Percentiles rank a stretch among this genome's conserved stretches.
Conservation (phyloP, 2,888 invertebrate species). For the Parasteatoda lunata region DNA sequence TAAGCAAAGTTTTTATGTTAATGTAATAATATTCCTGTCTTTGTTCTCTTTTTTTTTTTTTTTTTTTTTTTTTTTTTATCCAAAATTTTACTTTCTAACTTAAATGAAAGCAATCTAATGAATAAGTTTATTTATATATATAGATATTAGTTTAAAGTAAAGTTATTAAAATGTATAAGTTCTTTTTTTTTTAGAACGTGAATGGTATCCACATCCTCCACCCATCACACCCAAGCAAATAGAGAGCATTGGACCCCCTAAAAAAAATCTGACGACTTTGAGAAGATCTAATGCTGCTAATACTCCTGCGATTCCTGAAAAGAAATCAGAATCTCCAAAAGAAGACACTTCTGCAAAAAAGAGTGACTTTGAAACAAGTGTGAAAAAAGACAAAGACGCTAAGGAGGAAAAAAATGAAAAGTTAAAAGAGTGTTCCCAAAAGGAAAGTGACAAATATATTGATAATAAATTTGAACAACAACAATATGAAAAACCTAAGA, state of each 20-base stretch:
- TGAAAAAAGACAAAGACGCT: conserved; percentile 64
- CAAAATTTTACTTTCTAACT: too few species aligned
- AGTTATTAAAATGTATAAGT: not conserved
- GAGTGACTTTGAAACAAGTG: conserved; percentile 44
- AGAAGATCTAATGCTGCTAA: conserved; percentile 74
- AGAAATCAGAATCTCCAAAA: conserved; percentile 73
- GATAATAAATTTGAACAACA: conserved; percentile 56
- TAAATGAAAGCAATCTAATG: too few species aligned
- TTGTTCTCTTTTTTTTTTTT: too few species aligned
- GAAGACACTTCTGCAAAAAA: conserved; percentile 69
- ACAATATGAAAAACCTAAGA: conserved; percentile 74
- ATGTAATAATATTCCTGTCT: not conserved
- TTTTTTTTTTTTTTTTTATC: too few species aligned
- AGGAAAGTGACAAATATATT: conserved; percentile 67
- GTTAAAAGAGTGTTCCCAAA: conserved; percentile 49
- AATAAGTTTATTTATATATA: not conserved
- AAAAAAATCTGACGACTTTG: conserved; percentile 74
- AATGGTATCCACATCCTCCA: conserved; percentile 73
- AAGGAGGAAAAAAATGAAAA: conserved; percentile 69
- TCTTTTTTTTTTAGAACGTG: conserved; percentile 71
- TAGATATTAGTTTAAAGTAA: not conserved
- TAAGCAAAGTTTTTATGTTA: not conserved
- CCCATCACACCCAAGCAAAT: conserved; percentile 74
- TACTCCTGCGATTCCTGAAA: conserved; percentile 72
- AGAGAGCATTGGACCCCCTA: conserved; percentile 73